Base-by-base conservation (phyloP, 2,113 vertebrate genomes). In the Cranoglanis bouderius region DNA sequence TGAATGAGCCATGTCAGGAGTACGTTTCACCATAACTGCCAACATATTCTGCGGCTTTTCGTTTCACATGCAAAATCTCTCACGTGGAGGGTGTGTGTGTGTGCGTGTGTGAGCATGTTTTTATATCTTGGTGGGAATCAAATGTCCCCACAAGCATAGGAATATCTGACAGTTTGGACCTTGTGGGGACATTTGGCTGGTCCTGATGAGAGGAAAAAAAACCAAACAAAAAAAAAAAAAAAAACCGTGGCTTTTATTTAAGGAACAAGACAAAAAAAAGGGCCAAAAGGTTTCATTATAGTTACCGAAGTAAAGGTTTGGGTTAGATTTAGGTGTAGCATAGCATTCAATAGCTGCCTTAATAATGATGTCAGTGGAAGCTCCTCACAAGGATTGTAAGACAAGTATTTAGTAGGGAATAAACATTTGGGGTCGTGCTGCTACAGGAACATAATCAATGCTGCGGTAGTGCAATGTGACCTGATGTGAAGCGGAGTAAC, bases 1-100 rank as follows among this genome's bases (percentile, higher is more conserved):
- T 91, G 91, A 91, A 91, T 88, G 91, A 87, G 80, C 84, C 89
- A 88, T 88, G 89, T 91, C 91, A 91, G 87, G 86, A 86, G 67
- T 82, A 78, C 77, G 59, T 86, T 77, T 81, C 63, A 63, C 49
- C 82, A 35, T 82, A 77, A 46, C 77, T 80, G 61, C 78, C 86
- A 43, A 61, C 70, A 88, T 84, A n/a, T 87, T 65, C 67, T 74
- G 82, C 2, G 82, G 90, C 55, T 77, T 89, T 87, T 49, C 49
- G 59, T 91, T 91, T 90, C 89, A 87, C 70, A 77, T 83, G 72
- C 82, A 85, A 40, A 77, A 63, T 38, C 59, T 35, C 38, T 10
- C 12, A 38, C 57, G 12, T 82, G 70, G 65, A 51, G 43, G 32
- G 1, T 75, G 78, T n/a, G 61, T 12, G 77, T 16, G 74, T 12